Evolutionary conservation across 2,888 invertebrate species (phyloP).

Genomic region (Helleia helle): DNA sequence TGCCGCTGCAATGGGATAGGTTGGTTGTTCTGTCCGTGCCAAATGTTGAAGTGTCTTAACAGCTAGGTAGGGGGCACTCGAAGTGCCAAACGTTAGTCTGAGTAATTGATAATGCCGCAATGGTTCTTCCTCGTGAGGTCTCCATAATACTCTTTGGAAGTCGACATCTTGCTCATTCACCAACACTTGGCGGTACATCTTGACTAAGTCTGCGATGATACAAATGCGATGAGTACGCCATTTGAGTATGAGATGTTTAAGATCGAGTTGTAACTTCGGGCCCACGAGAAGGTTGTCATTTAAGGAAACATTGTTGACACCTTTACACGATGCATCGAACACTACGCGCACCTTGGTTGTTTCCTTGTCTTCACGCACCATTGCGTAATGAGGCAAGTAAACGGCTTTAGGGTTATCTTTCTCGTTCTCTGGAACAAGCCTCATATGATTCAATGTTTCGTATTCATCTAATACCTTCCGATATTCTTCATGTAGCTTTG

Average conservation of each 20-base stretch:
- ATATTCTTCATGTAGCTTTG: constrained; percentile 14
- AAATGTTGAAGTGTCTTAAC: constrained; percentile 17
- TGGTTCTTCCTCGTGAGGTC: not conserved
- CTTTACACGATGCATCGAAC: not conserved
- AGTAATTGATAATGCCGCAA: constrained; percentile 15
- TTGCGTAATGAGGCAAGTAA: constrained; percentile 19
- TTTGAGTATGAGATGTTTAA: not conserved
- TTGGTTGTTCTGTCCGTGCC: constrained; percentile 1
- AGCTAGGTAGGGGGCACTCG: constrained; percentile 21
- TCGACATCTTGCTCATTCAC: too few species aligned
- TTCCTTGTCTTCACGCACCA: constrained; percentile 13
- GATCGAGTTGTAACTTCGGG: constrained; percentile 6
- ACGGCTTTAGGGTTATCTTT: constrained; percentile 2
- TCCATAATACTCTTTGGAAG: too few species aligned
- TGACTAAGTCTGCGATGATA: not conserved
- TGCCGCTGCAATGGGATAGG: not conserved
- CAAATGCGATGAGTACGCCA: not conserved
- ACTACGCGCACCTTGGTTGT: not conserved
- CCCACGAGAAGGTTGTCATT: not conserved
- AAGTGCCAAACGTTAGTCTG: constrained; percentile 20
- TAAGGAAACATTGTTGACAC: not conserved
- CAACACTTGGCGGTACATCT: not conserved
- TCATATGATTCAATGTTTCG: constrained; percentile 15
- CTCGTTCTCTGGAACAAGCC: constrained; percentile 7
- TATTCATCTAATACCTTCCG: constrained; percentile 18